Conservation (phyloP, 2,888 invertebrate species). For the Chrysomela aeneicollis region DNA sequence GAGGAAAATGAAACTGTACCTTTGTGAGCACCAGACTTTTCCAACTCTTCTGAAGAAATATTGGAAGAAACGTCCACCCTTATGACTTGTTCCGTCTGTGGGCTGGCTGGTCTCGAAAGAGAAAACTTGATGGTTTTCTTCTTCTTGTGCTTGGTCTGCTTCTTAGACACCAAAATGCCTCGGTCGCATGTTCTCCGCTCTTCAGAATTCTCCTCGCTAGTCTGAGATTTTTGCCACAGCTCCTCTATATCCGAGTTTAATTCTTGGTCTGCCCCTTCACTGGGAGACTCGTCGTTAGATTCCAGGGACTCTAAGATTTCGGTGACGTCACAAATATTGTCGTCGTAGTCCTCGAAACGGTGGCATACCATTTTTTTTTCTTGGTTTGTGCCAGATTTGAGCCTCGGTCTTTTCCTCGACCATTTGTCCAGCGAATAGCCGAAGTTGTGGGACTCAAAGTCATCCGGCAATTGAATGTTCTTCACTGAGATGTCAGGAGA, state of each 20-base stretch:
- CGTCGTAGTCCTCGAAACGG: slow-evolving; percentile 34
- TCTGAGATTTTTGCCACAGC: slow-evolving; percentile 42
- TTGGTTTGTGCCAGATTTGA: slow-evolving; percentile 48
- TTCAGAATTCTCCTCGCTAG: slow-evolving; percentile 21
- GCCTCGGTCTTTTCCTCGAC: slow-evolving; percentile 54
- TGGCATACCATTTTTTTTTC: background rate
- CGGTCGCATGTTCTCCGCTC: slow-evolving; percentile 27
- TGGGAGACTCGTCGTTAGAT: slow-evolving; percentile 15
- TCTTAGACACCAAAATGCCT: slow-evolving; percentile 24
- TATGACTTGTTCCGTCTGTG: slow-evolving; percentile 58
- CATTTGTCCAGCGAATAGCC: slow-evolving; percentile 55
- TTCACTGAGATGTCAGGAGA: slow-evolving; percentile 45
- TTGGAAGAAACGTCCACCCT: slow-evolving; percentile 59
- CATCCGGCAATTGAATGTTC: slow-evolving; percentile 51
- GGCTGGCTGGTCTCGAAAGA: slow-evolving; percentile 57
- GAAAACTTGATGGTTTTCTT: slow-evolving; percentile 54
- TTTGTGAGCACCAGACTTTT: slow-evolving; percentile 24
- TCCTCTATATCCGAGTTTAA: slow-evolving; percentile 55
- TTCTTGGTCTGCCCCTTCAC: too few species aligned
- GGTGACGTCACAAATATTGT: slow-evolving; percentile 34
- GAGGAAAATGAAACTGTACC: background rate
- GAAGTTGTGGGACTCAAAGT: slow-evolving; percentile 50
- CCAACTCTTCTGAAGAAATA: slow-evolving; percentile 48
- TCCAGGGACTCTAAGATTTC: slow-evolving; percentile 39
- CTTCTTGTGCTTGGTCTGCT: slow-evolving; percentile 40